These are phyloP conservation scores for Nowickia ferox DNA, from an alignment of 2,888 invertebrate species.

Conservation along the genomic window DNA sequence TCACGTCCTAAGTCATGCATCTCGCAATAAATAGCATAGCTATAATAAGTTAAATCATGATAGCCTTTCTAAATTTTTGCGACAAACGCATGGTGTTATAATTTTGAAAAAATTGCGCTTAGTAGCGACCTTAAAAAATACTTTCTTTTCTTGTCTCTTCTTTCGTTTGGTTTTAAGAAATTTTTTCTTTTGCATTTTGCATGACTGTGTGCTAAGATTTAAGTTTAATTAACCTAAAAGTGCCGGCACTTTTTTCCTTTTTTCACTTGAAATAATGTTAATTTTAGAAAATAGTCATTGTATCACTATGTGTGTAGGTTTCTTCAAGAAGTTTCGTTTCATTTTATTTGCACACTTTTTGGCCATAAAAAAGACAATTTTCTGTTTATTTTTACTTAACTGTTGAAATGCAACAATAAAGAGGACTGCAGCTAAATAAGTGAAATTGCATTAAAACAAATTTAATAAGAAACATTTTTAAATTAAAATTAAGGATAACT, in stretches of 20 bases:
- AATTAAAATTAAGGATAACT: constrained; percentile 29
- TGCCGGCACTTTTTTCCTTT: constrained; percentile 48
- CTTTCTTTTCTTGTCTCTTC: neutral
- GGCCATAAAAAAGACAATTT: constrained; percentile 21
- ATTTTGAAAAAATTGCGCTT: no score
- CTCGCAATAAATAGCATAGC: no score
- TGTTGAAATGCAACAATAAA: neutral
- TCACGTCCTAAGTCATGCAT: no score
- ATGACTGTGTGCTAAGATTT: constrained; percentile 34
- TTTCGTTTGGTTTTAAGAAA: neutral
- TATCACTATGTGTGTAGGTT: neutral
- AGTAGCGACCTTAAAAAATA: neutral
- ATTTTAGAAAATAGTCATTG: constrained; percentile 35
- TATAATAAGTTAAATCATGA: no score
- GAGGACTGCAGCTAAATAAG: constrained; percentile 25
- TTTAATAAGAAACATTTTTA: constrained; percentile 4
- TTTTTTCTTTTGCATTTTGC: neutral
- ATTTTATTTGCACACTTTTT: constrained; percentile 25
- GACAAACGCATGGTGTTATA: no score
- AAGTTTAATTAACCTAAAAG: constrained; percentile 71
- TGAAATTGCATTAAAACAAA: constrained; percentile 34
- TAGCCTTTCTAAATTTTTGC: no score
- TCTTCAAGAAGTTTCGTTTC: constrained; percentile 4
- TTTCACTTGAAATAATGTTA: constrained; percentile 55
- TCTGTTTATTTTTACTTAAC: constrained; percentile 33